phyloP scores from a whole-genome alignment of 2,113 vertebrate species.

The Platichthys stellatus region DNA sequence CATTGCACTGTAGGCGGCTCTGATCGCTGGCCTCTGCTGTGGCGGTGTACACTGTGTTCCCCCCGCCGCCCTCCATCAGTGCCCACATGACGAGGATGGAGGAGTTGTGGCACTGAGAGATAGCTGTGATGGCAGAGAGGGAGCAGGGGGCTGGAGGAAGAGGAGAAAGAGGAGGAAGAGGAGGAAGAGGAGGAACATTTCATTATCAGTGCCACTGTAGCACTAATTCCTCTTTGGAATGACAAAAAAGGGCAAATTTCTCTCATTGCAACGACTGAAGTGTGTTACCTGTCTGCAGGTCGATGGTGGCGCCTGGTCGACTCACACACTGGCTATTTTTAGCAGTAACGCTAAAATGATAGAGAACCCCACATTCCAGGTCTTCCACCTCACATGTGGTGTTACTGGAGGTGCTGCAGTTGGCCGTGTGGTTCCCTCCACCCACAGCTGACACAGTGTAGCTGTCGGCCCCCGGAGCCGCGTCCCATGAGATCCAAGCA shows the following conservation, averaged over 20 bases:
- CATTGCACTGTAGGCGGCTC: constrained; percentile 64
- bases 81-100: constrained; percentile 73
- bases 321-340: constrained; percentile 70
- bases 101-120: constrained; percentile 68
- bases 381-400: constrained; percentile 73
- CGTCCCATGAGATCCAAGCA: constrained; percentile 74
- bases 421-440: constrained; percentile 26
- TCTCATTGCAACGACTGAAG: background rate
- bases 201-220: background rate
- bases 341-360: constrained; percentile 74
- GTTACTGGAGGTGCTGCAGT: constrained; percentile 70
- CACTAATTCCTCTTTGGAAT: background rate
- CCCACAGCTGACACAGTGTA: constrained; percentile 74
- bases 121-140: constrained; percentile 64
- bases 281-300: constrained; percentile 72
- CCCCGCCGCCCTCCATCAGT: constrained; percentile 22
- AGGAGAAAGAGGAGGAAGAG: background rate
- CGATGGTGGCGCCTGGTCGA: constrained; percentile 62
- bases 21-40: constrained; percentile 69
- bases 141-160: constrained; percentile 73
- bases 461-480: constrained; percentile 39
- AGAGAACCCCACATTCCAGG: constrained; percentile 75
- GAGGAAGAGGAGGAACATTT: background rate
- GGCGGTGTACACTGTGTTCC: constrained; percentile 61
- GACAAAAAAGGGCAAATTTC: background rate